Evolutionary conservation across 2,888 invertebrate species (phyloP).

Genomic region (Drosophila kambysellisi): DNA sequence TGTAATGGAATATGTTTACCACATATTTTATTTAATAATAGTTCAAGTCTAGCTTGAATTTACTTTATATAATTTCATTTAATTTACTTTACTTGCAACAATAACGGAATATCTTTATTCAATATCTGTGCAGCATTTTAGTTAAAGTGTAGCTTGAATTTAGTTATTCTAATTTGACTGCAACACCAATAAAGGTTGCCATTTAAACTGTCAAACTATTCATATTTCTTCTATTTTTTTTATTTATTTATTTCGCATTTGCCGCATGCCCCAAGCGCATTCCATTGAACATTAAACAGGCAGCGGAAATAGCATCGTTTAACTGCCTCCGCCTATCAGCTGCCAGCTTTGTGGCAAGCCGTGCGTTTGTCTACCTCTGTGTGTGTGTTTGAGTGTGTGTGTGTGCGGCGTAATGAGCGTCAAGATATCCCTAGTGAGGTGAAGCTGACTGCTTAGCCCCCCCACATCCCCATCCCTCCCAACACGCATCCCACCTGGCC

Average conservation of each 20-base stretch:
- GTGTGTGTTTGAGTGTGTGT: conserved; percentile 20
- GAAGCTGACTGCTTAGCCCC: not conserved
- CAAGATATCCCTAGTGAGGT: conserved; percentile 46
- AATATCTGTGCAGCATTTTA: not conserved
- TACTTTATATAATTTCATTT: not conserved
- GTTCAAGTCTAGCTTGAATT: not conserved
- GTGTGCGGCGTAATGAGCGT: conserved; percentile 45
- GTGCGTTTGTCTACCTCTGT: conserved; percentile 1
- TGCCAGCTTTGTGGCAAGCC: conserved; percentile 48
- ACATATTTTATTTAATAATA: not conserved
- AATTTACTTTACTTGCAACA: not conserved
- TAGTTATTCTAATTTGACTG: not conserved
- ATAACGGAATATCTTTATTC: not conserved
- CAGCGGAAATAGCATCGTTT: conserved; percentile 69
- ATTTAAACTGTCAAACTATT: conserved; percentile 38
- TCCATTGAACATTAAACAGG: conserved; percentile 54
- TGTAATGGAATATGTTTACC: not conserved
- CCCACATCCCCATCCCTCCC: not conserved
- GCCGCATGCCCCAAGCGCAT: conserved; percentile 36
- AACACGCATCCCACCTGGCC: not conserved
- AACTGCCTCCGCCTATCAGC: conserved; percentile 52
- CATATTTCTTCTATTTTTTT: conserved; percentile 32
- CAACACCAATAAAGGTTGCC: conserved; percentile 1
- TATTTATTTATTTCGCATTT: conserved; percentile 8
- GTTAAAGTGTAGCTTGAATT: not conserved